phyloP scores from a whole-genome alignment of 2,113 vertebrate species.

The Muscicapa adusta region DNA sequence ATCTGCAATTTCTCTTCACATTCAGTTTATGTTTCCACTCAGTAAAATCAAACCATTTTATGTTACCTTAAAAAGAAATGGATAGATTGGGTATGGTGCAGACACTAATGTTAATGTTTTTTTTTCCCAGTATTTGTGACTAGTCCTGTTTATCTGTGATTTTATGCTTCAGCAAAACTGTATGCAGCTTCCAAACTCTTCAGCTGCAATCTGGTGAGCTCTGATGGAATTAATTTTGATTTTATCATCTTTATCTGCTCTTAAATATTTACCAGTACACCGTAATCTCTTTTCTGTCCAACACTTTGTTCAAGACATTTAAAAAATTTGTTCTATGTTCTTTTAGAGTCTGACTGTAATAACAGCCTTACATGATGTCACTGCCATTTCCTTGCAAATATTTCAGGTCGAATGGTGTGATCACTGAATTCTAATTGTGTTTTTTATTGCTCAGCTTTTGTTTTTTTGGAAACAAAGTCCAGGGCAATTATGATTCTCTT shows the following conservation, averaged over 20 bases:
- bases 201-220: background rate
- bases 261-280: conserved; percentile 20
- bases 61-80: background rate
- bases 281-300: background rate
- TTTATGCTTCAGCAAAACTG: conserved; percentile 18
- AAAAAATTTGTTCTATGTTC: background rate
- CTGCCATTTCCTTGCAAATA: background rate
- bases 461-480: background rate
- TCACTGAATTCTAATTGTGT: background rate
- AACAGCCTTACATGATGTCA: background rate
- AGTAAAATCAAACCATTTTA: conserved; percentile 6
- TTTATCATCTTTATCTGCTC: conserved; percentile 26
- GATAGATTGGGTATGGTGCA: background rate
- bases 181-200: background rate
- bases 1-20: background rate
- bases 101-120: background rate
- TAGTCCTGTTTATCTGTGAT: background rate
- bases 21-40: background rate
- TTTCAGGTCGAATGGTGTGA: background rate
- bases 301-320: background rate
- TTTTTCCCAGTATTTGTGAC: background rate
- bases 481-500: background rate
- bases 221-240: conserved; percentile 40
- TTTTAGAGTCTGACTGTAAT: background rate
- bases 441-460: conserved; percentile 23